Conservation (phyloP, 2,797 vertebrate genomes). For the Numenius phaeopus region DNA sequence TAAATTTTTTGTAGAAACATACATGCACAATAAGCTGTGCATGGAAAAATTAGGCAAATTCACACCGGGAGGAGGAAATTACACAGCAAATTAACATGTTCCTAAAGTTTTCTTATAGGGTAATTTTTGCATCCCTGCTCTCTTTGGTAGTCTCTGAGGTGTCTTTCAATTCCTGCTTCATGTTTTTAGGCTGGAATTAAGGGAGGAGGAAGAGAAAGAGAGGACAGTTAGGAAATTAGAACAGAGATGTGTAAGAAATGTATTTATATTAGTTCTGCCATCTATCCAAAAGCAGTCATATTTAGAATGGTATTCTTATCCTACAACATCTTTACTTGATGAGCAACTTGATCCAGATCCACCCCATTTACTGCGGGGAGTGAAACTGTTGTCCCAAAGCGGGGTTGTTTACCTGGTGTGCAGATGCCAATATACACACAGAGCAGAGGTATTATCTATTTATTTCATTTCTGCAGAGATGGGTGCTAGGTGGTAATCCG, state of each 20-base stretch:
- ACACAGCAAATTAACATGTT: neutral
- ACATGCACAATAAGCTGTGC: neutral
- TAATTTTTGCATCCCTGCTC: neutral
- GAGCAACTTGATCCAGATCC: neutral
- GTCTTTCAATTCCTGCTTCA: neutral
- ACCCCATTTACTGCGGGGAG: neutral
- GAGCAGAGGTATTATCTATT: too few relatives aligned
- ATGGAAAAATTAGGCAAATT: neutral
- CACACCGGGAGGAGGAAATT: neutral
- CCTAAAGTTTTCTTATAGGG: neutral
- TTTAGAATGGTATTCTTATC: neutral
- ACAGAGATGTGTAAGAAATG: neutral
- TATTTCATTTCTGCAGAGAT: too few relatives aligned
- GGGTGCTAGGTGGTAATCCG: too few relatives aligned
- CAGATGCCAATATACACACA: too few relatives aligned
- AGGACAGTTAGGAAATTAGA: neutral
- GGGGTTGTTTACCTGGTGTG: too few relatives aligned
- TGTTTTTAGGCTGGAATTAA: neutral
- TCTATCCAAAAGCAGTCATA: neutral
- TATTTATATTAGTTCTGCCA: neutral
- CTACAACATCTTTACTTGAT: neutral
- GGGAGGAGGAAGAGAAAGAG: neutral
- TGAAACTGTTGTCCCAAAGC: too few relatives aligned
- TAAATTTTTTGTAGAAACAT: neutral
- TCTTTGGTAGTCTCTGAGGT: neutral